Percentiles rank a stretch among this genome's conserved stretches.
phyloP scores from a whole-genome alignment of 2,888 invertebrate genomes.

The Melanargia galathea region DNA sequence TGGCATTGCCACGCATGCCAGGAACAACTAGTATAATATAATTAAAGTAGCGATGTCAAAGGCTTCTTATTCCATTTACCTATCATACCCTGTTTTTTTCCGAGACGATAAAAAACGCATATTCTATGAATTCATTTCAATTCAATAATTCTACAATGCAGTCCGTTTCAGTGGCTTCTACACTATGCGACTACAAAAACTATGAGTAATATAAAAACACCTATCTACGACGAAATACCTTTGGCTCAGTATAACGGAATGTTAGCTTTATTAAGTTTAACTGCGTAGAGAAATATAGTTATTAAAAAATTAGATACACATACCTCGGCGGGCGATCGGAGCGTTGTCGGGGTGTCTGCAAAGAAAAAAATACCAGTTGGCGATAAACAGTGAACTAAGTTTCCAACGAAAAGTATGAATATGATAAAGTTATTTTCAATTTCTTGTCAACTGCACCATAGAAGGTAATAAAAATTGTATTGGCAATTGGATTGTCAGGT shows the following conservation, averaged over 20 bases:
- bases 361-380: conserved; percentile 39
- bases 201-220: background rate
- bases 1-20: no score
- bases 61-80: no score
- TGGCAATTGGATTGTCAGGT: background rate
- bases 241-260: background rate
- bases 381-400: background rate
- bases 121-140: conserved; percentile 7
- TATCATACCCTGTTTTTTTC: no score
- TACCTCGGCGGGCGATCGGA: conserved; percentile 48
- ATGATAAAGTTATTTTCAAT: conserved; percentile 11
- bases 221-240: conserved; percentile 5
- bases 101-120: no score
- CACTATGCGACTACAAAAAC: conserved; percentile 10
- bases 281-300: conserved; percentile 14
- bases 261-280: conserved; percentile 8
- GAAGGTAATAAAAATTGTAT: background rate
- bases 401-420: conserved; percentile 4
- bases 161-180: background rate
- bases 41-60: no score
- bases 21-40: no score
- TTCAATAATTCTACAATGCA: conserved; percentile 5
- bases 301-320: conserved; percentile 34
- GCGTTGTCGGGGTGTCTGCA: conserved; percentile 48
- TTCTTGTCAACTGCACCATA: background rate